These are phyloP conservation scores for Napeogenes sylphis DNA, from an alignment of 2,888 invertebrate species.

Conservation along the genomic window DNA sequence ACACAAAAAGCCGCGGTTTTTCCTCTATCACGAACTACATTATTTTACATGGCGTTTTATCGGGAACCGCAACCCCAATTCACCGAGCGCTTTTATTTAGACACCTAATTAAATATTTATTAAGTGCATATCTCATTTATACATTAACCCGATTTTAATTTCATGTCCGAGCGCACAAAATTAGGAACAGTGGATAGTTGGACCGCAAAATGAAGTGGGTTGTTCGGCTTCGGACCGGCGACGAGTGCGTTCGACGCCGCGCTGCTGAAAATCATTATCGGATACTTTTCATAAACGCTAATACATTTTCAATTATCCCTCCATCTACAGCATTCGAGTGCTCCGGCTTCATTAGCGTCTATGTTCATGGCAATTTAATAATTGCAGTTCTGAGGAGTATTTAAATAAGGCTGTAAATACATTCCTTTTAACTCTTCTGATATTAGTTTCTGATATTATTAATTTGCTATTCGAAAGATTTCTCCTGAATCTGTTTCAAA, in stretches of 20 bases:
- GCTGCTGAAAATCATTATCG: constrained; percentile 65
- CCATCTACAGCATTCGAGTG: constrained; percentile 19
- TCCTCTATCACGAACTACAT: constrained; percentile 43
- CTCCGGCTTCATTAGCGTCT: constrained; percentile 18
- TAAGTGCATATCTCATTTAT: constrained; percentile 74
- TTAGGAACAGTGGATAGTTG: constrained; percentile 66
- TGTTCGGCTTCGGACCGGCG: constrained; percentile 44
- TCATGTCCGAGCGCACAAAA: constrained; percentile 73
- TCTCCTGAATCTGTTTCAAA: no score
- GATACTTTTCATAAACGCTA: constrained; percentile 48
- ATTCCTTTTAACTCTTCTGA: background rate
- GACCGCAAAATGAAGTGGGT: constrained; percentile 75
- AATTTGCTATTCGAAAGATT: no score
- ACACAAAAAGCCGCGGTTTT: constrained; percentile 39
- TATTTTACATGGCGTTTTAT: constrained; percentile 58
- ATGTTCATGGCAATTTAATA: constrained; percentile 1
- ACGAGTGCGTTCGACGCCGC: constrained; percentile 45
- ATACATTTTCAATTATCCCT: constrained; percentile 36
- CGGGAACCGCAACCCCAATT: constrained; percentile 54
- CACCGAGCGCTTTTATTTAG: constrained; percentile 69
- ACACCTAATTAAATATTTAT: constrained; percentile 77
- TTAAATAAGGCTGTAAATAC: background rate
- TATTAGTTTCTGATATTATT: no score
- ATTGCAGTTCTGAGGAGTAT: background rate
- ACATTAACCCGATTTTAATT: constrained; percentile 76